Base-by-base conservation (phyloP, 2,888 invertebrate species). In the Pyrrhia umbra region DNA sequence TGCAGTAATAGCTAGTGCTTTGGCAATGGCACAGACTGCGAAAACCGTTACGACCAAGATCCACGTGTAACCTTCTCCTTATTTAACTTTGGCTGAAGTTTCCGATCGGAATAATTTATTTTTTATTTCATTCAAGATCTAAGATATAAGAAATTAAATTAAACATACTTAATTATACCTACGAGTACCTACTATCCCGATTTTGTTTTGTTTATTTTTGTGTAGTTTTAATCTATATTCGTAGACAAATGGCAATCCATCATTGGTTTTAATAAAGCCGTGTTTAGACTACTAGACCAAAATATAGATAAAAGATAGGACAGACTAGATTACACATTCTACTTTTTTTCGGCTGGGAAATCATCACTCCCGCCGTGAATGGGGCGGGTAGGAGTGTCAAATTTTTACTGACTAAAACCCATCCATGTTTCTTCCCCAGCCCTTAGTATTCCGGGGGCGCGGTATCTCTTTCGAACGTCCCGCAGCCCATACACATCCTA, bases 141-240 rank as follows among this genome's bases (percentile, higher is more conserved):
- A 30, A 51, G 34, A 34, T 34, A 34, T 6, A 34, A 52, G 65
- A 52, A 47, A 58, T 57, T 56, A 56, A 56, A 39, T 69, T 39
- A 27, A 52, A 49, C 20, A 43, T 72, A 71, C 43, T 39, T 54
- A 54, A 71, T 69, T 59, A 59, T 39, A 49, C 25, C 43, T 34
- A 34, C 20, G 30, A 55, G 40, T 30, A 30, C 10, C 20, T 69
- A 42, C 27, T 8, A n/a, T 46, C 42, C 9, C 13, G 25, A 18
- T 27, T 37, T 40, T 56, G 43, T 56, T 56, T 55, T 55, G 40
- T 47, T 71, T 55, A 71, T 58, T 60, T 65, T 72, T 43, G 10
- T 18, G 16, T 6, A 16, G 6, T 15, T 56, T 30, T 66, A 60
- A 61, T 72, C 40, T 45, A 51, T 42, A 55, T 71, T 66, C 50